These are phyloP conservation scores for Oxytorus armatus DNA, from an alignment of 2,888 invertebrate genomes.

Conservation along the genomic window DNA sequence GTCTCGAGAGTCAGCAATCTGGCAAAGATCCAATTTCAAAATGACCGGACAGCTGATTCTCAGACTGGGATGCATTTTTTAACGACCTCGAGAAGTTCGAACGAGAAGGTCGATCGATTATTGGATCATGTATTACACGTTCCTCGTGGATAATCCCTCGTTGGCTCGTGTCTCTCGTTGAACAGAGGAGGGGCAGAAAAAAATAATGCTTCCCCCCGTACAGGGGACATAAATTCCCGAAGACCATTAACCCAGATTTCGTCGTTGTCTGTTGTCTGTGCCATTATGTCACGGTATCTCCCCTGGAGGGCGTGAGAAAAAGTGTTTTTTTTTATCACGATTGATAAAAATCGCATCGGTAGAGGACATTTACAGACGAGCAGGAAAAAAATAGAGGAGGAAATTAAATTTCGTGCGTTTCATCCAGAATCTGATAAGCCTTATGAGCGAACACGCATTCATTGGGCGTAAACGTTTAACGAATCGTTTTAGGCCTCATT, in stretches of 20 bases:
- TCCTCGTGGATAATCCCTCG: conserved; percentile 20
- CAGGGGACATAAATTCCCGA: conserved; percentile 11
- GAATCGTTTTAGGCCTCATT: conserved; percentile 4
- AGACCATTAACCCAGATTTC: conserved; percentile 55
- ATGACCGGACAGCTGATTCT: neutral
- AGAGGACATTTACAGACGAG: conserved; percentile 45
- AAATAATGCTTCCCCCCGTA: conserved; percentile 8
- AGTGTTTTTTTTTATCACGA: conserved; percentile 13
- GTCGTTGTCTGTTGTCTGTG: conserved; percentile 22
- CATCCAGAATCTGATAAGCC: conserved; percentile 22
- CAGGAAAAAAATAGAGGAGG: neutral
- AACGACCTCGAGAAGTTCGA: conserved; percentile 23
- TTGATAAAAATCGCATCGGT: conserved; percentile 30
- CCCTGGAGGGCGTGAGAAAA: neutral
- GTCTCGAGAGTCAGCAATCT: conserved; percentile 18
- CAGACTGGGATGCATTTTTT: conserved; percentile 11
- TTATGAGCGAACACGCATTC: conserved; percentile 21
- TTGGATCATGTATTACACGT: conserved; percentile 12
- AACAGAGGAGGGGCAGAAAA: neutral
- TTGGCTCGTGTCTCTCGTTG: conserved; percentile 19
- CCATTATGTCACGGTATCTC: conserved; percentile 11
- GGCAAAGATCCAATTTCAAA: conserved; percentile 48
- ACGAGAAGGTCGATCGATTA: neutral
- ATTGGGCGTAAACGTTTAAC: conserved; percentile 16
- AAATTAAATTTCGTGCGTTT: conserved; percentile 2